Evolutionary conservation across 2,888 invertebrate genomes (phyloP).

Genomic region (Cantharis lateralis): DNA sequence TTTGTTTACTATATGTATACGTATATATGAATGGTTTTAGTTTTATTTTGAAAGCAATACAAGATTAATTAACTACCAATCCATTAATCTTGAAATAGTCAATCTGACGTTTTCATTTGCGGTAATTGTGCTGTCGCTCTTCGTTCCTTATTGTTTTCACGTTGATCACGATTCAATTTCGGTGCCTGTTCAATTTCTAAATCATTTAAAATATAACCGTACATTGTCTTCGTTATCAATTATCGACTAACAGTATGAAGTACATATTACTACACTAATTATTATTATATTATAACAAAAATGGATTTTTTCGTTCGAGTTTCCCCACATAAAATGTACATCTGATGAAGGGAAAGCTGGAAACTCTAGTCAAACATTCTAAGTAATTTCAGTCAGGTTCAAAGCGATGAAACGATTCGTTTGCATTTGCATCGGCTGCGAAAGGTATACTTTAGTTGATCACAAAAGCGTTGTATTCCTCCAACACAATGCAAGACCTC

Average conservation of each 20-base stretch:
- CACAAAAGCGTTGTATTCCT: background rate
- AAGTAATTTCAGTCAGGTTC: background rate
- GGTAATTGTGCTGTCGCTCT: slow-evolving; percentile 17
- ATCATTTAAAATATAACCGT: slow-evolving; percentile 14
- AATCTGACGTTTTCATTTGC: slow-evolving; percentile 7
- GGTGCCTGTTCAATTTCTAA: slow-evolving; percentile 12
- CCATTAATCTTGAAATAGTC: slow-evolving; percentile 6
- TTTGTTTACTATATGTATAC: background rate
- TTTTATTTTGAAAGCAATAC: background rate
- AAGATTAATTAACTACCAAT: background rate
- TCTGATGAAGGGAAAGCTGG: background rate
- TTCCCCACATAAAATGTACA: background rate
- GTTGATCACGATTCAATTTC: slow-evolving; percentile 21
- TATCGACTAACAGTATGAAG: slow-evolving; percentile 5
- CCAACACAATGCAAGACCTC: background rate
- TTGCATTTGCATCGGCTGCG: background rate
- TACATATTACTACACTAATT: slow-evolving; percentile 5
- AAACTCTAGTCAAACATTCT: background rate
- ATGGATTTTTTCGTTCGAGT: too few species aligned
- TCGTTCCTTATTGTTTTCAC: slow-evolving; percentile 15
- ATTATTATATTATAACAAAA: too few species aligned
- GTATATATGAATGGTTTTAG: background rate
- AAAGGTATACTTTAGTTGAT: background rate
- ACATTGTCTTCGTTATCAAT: slow-evolving; percentile 12
- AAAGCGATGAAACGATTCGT: background rate